Percentiles rank a stretch among this genome's conserved stretches.
Conservation (phyloP, 2,113 vertebrate species). For the Mus spicilegus region DNA sequence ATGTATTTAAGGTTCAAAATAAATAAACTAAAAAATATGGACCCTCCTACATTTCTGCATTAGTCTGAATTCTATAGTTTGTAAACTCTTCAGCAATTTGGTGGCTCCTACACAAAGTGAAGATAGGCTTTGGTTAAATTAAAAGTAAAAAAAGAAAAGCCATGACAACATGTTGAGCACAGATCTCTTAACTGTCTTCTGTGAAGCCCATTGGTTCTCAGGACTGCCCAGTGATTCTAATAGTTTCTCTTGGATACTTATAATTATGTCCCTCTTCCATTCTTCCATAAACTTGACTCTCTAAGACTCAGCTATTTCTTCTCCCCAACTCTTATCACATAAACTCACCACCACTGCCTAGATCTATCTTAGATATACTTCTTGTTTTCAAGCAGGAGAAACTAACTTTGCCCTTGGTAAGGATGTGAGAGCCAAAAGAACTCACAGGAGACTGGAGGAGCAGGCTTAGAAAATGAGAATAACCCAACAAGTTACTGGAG, state of each 20-base stretch:
- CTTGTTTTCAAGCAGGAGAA: slow-evolving; percentile 12
- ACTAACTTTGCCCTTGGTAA: background rate
- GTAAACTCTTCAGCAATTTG: background rate
- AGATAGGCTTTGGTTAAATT: background rate
- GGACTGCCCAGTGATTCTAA: background rate
- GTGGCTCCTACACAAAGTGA: background rate
- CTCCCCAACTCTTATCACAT: background rate
- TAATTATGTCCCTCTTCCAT: background rate
- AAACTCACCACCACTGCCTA: background rate
- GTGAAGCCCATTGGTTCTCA: background rate
- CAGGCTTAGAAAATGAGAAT: background rate
- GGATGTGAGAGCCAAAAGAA: background rate
- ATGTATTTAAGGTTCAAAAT: slow-evolving; percentile 33
- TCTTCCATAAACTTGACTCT: background rate
- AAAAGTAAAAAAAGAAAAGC: background rate
- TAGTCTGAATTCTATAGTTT: background rate
- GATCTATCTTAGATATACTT: background rate
- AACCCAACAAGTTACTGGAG: background rate
- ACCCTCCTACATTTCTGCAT: background rate
- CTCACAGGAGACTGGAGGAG: background rate
- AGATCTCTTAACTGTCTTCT: background rate
- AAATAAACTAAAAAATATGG: slow-evolving; percentile 44
- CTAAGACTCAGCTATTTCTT: background rate
- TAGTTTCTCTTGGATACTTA: background rate
- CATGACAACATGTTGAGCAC: background rate